These are phyloP conservation scores for Leptinotarsa tumamoca DNA, from an alignment of 2,888 invertebrate genomes.

Conservation along the genomic window DNA sequence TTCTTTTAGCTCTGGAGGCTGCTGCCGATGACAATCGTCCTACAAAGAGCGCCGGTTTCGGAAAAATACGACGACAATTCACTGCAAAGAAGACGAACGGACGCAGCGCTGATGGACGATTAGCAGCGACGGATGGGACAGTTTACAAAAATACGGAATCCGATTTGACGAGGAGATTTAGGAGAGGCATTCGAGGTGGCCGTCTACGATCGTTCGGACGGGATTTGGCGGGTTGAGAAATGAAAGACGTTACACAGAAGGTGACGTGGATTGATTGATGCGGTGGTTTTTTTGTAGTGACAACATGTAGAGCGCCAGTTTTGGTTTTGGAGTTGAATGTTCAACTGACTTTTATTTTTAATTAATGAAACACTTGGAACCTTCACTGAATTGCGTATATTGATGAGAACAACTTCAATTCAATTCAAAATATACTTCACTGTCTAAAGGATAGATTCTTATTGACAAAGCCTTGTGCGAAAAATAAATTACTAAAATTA, in stretches of 20 bases:
- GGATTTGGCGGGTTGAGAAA: background rate
- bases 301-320: background rate
- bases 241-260: background rate
- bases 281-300: background rate
- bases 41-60: slow-evolving; percentile 19
- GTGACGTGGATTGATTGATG: background rate
- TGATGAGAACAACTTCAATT: too few species aligned
- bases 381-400: too few species aligned
- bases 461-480: too few species aligned
- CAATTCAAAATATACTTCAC: too few species aligned
- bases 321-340: background rate
- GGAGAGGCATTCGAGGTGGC: slow-evolving; percentile 8
- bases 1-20: slow-evolving; percentile 26
- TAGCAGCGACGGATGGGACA: slow-evolving; percentile 25
- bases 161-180: slow-evolving; percentile 20
- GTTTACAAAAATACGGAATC: slow-evolving; percentile 31
- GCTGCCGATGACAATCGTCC: slow-evolving; percentile 38
- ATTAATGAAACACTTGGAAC: too few species aligned
- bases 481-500: too few species aligned
- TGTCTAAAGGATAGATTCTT: too few species aligned
- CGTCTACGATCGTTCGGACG: background rate
- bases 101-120: slow-evolving; percentile 29
- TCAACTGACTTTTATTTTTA: too few species aligned
- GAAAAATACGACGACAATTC: slow-evolving; percentile 35
- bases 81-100: slow-evolving; percentile 30